Percentiles rank a stretch among this genome's conserved stretches.
Conservation (phyloP, 2,888 invertebrate species). For the Pocota personata region DNA sequence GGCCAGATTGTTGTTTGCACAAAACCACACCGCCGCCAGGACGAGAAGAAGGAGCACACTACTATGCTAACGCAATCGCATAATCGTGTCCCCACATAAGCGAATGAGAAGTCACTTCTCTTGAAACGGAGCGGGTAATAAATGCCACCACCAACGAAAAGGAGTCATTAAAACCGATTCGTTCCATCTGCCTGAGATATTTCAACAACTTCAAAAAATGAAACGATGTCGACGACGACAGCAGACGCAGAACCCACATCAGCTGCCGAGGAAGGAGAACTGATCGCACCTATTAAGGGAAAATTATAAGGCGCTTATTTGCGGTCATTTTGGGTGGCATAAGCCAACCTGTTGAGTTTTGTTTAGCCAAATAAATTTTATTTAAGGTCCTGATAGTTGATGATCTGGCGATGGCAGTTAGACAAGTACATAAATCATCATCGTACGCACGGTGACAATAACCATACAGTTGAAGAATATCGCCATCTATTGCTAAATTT, state of each 20-base stretch:
- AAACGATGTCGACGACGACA: conserved; percentile 12
- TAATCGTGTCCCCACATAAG: not conserved
- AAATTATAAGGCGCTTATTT: conserved; percentile 71
- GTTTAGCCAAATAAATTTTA: conserved; percentile 45
- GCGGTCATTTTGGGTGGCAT: conserved; percentile 59
- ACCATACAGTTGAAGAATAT: not conserved
- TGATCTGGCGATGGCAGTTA: not conserved
- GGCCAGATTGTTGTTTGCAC: conserved; percentile 33
- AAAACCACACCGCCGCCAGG: conserved; percentile 22
- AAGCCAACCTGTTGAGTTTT: conserved; percentile 34
- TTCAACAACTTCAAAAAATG: conserved; percentile 18
- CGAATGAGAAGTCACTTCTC: conserved; percentile 22
- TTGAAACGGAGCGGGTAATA: conserved; percentile 41
- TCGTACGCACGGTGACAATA: not conserved
- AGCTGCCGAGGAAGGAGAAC: conserved; percentile 25
- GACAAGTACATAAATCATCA: conserved; percentile 14
- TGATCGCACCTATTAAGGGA: conserved; percentile 62
- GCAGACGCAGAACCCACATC: conserved; percentile 27
- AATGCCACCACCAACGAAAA: conserved; percentile 61
- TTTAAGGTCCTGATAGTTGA: not conserved
- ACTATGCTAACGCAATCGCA: conserved; percentile 11
- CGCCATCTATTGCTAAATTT: not conserved
- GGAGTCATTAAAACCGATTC: conserved; percentile 58
- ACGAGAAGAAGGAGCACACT: not conserved
- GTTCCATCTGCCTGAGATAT: conserved; percentile 17